phyloP scores from a whole-genome alignment of 2,113 vertebrate species.

The Trogon surrucura region DNA sequence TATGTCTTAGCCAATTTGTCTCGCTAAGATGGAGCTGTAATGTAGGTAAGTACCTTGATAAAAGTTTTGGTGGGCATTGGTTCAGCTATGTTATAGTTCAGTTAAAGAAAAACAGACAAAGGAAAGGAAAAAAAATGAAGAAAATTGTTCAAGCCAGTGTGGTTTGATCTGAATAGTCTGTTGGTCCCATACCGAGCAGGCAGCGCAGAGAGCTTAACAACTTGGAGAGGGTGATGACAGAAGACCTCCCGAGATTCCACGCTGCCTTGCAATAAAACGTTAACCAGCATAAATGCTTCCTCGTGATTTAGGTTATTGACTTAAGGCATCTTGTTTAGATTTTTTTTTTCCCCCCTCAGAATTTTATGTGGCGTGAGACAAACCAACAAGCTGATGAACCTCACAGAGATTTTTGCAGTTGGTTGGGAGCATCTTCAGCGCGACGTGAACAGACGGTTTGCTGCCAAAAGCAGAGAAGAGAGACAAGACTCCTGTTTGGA shows the following conservation, averaged over 20 bases:
- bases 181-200: slow-evolving; percentile 43
- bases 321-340: slow-evolving; percentile 64
- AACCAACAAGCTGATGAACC: slow-evolving; percentile 1
- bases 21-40: not conserved
- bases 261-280: not conserved
- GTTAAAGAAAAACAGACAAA: not conserved
- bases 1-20: not conserved
- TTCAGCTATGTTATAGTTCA: slow-evolving; percentile 4
- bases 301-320: not conserved
- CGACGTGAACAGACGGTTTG: not conserved
- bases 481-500: not conserved
- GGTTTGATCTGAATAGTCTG: not conserved
- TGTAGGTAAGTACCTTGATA: slow-evolving; percentile 49
- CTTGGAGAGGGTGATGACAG: not conserved
- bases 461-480: not conserved
- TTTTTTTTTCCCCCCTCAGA: not conserved
- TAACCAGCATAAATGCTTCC: slow-evolving; percentile 58
- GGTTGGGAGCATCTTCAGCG: slow-evolving; percentile 35
- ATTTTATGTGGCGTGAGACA: slow-evolving; percentile 4
- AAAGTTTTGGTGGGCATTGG: not conserved
- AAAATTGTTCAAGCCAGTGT: slow-evolving; percentile 29
- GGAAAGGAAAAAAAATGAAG: not conserved
- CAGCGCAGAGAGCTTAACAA: slow-evolving; percentile 29
- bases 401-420: slow-evolving; percentile 28
- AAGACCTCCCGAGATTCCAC: not conserved